Evolutionary conservation across 2,888 invertebrate genomes (phyloP).

Genomic region (Nomada hirtipes): DNA sequence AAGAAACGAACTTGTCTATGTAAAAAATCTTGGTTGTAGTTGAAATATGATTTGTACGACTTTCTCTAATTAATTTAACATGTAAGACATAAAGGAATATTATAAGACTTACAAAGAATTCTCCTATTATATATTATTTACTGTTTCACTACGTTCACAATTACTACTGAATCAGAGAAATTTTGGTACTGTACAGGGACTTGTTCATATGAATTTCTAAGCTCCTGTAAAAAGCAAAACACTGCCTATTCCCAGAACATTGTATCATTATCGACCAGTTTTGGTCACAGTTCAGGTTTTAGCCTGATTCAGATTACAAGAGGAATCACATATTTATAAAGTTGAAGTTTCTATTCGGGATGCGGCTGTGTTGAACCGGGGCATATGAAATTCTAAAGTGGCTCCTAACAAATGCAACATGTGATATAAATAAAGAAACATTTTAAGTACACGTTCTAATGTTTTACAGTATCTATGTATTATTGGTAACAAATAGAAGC

Average conservation of each 20-base stretch:
- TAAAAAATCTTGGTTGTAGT: conserved; percentile 36
- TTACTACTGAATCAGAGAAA: conserved; percentile 47
- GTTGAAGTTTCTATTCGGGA: conserved; percentile 52
- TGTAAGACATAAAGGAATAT: conserved; percentile 29
- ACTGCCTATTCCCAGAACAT: conserved; percentile 67
- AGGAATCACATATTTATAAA: conserved; percentile 42
- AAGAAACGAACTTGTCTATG: conserved; percentile 35
- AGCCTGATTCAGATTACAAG: conserved; percentile 46
- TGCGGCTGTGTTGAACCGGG: conserved; percentile 38
- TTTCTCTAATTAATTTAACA: conserved; percentile 23
- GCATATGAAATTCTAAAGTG: conserved; percentile 40
- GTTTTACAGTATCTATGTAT: conserved; percentile 39
- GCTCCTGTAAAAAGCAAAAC: conserved; percentile 61
- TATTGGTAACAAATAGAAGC: neutral
- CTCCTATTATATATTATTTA: conserved; percentile 41
- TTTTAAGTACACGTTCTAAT: conserved; percentile 26
- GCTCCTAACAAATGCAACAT: conserved; percentile 42
- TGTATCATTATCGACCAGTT: conserved; percentile 57
- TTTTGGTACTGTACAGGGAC: conserved; percentile 60
- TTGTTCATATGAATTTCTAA: conserved; percentile 61
- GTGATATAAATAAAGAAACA: conserved; percentile 45
- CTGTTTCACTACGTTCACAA: conserved; percentile 47
- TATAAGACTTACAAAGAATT: conserved; percentile 27
- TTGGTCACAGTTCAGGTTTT: conserved; percentile 43
- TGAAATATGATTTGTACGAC: conserved; percentile 49